Conservation (phyloP, 1,140 invertebrate genomes). For the Ceratitis capitata region DNA sequence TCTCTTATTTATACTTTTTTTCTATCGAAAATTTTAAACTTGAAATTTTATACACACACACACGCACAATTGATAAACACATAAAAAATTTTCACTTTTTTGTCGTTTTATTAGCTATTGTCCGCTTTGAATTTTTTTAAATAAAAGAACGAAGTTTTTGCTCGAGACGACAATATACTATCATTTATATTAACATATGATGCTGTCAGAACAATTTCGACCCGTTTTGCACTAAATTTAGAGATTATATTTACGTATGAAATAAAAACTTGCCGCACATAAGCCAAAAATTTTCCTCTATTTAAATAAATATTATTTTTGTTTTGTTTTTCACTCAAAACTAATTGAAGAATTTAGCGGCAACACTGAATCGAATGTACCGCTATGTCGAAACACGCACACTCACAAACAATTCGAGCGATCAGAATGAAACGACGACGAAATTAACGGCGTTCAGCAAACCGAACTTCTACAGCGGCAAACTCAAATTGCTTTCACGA, state of each 20-base stretch:
- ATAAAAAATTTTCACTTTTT: not conserved
- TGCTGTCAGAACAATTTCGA: not conserved
- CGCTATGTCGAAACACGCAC: not conserved
- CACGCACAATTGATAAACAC: not conserved
- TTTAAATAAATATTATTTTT: not conserved
- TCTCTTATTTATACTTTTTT: not conserved
- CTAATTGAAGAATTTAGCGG: not conserved
- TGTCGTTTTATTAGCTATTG: not conserved
- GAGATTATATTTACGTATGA: not conserved
- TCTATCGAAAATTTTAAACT: not conserved
- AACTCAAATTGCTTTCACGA: not conserved
- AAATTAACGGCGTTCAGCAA: not conserved
- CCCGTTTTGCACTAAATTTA: not conserved
- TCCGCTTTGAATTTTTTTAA: not conserved
- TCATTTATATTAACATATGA: not conserved
- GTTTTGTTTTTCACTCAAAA: not conserved
- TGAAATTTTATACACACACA: constrained; percentile 3
- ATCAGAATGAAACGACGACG: not conserved
- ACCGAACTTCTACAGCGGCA: not conserved
- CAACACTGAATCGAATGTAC: not conserved
- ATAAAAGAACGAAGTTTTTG: not conserved
- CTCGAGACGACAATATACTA: not conserved
- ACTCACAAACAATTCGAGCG: not conserved
- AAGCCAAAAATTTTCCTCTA: not conserved
- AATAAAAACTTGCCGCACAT: not conserved